These are phyloP conservation scores for Alloplasta piceator DNA, from an alignment of 2,888 invertebrate genomes.

Conservation along the genomic window DNA sequence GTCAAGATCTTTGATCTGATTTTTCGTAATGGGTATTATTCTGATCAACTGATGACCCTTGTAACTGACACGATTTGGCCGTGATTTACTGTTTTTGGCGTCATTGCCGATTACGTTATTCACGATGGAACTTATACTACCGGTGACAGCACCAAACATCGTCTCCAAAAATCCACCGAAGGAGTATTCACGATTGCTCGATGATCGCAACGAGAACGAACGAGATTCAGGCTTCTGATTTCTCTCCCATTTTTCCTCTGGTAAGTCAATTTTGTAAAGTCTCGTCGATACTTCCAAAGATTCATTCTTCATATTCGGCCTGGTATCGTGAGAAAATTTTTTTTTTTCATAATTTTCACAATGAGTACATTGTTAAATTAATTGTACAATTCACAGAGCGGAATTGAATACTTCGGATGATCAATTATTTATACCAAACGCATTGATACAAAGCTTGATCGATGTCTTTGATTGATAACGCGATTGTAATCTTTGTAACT, in stretches of 20 bases:
- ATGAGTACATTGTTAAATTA: too few species aligned
- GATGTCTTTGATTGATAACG: too few species aligned
- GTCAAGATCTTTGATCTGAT: constrained; percentile 83
- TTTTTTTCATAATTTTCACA: too few species aligned
- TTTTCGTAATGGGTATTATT: constrained; percentile 82
- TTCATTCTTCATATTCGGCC: background rate
- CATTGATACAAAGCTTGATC: too few species aligned
- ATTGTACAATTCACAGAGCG: too few species aligned
- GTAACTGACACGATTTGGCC: constrained; percentile 81
- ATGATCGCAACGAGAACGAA: constrained; percentile 53
- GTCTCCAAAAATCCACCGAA: constrained; percentile 75
- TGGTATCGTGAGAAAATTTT: too few species aligned
- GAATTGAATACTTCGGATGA: too few species aligned
- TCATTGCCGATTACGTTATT: constrained; percentile 75
- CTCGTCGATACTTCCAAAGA: background rate
- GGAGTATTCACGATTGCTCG: constrained; percentile 71
- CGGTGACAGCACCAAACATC: constrained; percentile 74
- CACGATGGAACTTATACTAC: constrained; percentile 74
- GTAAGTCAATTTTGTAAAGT: constrained; percentile 6
- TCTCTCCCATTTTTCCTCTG: background rate
- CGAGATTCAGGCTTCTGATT: constrained; percentile 43
- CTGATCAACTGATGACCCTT: constrained; percentile 86
- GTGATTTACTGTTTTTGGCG: constrained; percentile 67
- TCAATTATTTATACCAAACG: too few species aligned
- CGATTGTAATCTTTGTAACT: too few species aligned